A percentile compares a stretch with the other conserved stretches of the same genome.
Conservation (phyloP, 2,113 vertebrate genomes). For the Lepus europaeus region DNA sequence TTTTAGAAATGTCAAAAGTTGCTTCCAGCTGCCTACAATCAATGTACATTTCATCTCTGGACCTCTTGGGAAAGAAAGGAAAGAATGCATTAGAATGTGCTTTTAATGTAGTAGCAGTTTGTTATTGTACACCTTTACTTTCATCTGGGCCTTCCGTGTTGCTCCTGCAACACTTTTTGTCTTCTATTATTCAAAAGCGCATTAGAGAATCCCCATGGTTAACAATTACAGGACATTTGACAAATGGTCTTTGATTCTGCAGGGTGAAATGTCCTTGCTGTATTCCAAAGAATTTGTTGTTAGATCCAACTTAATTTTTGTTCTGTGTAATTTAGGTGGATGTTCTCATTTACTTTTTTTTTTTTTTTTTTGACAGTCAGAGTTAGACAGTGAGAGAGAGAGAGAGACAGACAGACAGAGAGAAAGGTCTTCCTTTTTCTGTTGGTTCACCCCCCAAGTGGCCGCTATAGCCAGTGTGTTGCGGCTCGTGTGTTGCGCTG, state of each 20-base stretch:
- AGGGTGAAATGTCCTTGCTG: not conserved
- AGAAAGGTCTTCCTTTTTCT: no score
- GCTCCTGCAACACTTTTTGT: conserved; percentile 27
- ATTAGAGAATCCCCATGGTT: not conserved
- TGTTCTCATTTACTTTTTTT: not conserved
- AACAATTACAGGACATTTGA: conserved; percentile 2
- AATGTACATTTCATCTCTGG: not conserved
- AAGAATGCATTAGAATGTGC: not conserved
- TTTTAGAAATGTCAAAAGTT: not conserved
- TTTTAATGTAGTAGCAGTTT: not conserved
- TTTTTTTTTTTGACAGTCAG: not conserved
- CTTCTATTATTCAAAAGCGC: conserved; percentile 20
- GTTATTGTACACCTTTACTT: not conserved
- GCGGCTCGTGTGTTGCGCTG: no score
- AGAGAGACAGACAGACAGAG: no score
- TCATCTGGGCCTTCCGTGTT: not conserved
- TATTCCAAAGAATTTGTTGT: not conserved
- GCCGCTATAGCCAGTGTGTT: no score
- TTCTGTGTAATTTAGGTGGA: not conserved
- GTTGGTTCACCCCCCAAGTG: no score
- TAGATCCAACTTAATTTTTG: not conserved
- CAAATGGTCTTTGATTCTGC: conserved; percentile 1
- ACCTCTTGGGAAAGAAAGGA: not conserved
- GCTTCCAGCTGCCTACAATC: not conserved
- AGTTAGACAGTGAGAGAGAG: no score